Evolutionary conservation across 2,113 vertebrate species (phyloP).

Genomic region (Megaleporinus macrocephalus): DNA sequence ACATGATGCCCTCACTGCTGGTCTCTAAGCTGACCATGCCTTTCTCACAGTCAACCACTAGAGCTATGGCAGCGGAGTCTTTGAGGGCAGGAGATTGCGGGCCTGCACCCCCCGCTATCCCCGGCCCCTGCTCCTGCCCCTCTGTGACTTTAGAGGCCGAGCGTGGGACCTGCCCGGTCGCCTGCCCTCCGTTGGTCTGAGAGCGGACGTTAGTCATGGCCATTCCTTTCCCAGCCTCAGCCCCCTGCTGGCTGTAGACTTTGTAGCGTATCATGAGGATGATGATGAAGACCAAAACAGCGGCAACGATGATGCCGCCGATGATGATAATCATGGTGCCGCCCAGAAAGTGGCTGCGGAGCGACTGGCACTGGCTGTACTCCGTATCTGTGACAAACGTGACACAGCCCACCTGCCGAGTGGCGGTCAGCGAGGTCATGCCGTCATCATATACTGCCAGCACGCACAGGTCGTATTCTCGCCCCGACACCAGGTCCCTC

Average conservation of each 20-base stretch:
- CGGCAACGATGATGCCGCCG: constrained; percentile 94
- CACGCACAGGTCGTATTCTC: constrained; percentile 90
- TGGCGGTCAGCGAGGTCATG: constrained; percentile 83
- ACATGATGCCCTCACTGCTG: constrained; percentile 69
- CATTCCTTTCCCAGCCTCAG: constrained; percentile 71
- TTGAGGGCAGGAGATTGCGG: constrained; percentile 66
- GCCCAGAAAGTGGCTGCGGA: constrained; percentile 89
- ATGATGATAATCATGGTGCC: constrained; percentile 97
- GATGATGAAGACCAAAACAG: constrained; percentile 93
- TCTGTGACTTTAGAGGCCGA: constrained; percentile 75
- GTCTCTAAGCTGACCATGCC: constrained; percentile 59
- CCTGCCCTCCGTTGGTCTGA: constrained; percentile 82
- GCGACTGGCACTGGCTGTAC: constrained; percentile 83
- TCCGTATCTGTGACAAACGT: constrained; percentile 84
- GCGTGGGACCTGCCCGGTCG: constrained; percentile 67
- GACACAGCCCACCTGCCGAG: constrained; percentile 84
- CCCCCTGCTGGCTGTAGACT: constrained; percentile 85
- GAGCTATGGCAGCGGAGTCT: constrained; percentile 75
- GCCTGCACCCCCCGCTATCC: constrained; percentile 14
- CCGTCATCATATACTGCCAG: constrained; percentile 87
- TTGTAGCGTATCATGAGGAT: constrained; percentile 94
- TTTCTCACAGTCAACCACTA: constrained; percentile 72
- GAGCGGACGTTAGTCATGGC: constrained; percentile 74
- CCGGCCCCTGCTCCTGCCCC: constrained; percentile 66
- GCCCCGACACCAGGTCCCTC: constrained; percentile 87